Base-by-base conservation (phyloP, 2,888 invertebrate genomes). In the Bedellia somnulentella region DNA sequence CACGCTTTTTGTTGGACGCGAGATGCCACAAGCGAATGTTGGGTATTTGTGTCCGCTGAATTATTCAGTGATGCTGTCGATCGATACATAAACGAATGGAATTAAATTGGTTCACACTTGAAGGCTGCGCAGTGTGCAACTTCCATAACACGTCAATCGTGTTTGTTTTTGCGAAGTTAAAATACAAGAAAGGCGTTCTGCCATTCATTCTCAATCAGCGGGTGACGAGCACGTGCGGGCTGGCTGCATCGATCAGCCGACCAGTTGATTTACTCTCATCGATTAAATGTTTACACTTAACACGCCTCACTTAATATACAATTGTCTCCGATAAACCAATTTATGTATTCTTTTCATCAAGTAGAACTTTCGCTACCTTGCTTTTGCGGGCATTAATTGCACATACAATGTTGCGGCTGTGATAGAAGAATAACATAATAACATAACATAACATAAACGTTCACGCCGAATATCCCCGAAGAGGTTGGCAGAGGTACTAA, bases 31-130 rank as follows among this genome's bases (percentile, higher is more conserved):
- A 22, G 13, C 25, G n/a, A 60, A 68, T 68, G 60, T 49, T 53
- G n/a, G 60, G 64, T 61, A 63, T 67, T 68, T 63, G 62, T 73
- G 68, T 71, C 52, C 59, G 47, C 46, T 73, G 71, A 71, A 75
- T 73, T 56, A 75, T 73, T 66, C 73, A 73, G 57, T 44, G 60
- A 54, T 62, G 63, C 64, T 63, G 61, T 56, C 68, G 54, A 73
- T 73, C 75, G 57, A 71, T 75, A 71, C 71, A 73, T 73, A 67
- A 70, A 67, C 9, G 5, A 9, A 67, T 64, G 59, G 58, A 62
- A 66, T 71, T 58, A 64, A 71, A 71, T 73, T 63, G 70, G 67
- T 73, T 73, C 70, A 71, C 75, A 73, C 75, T 66, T 63, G 55
- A 57, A 57, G 50, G 56, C 54, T 60, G 62, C 62, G 62, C 57